Conservation (phyloP, 1,140 invertebrate genomes). For the Drosophila burlai region DNA sequence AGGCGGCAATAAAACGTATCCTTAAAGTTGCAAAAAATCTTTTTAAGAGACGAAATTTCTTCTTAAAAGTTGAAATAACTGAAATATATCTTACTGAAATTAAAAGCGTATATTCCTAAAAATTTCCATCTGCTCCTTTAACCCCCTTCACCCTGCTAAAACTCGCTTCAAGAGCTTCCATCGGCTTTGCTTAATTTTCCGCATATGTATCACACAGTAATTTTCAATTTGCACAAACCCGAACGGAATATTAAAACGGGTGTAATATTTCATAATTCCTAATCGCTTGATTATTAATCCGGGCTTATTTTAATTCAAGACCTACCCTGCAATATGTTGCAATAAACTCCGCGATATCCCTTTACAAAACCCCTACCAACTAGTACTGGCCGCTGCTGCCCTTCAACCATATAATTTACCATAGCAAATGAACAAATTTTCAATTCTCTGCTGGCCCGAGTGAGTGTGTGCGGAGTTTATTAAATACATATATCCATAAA, state of each 20-base stretch:
- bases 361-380: constrained; percentile 7
- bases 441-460: constrained; percentile 10
- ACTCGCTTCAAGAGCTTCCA: neutral
- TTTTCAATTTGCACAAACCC: neutral
- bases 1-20: neutral
- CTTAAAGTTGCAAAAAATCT: neutral
- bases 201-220: neutral
- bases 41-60: no score
- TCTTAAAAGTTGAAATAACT: no score
- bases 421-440: constrained; percentile 59
- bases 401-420: constrained; percentile 60
- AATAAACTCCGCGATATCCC: constrained; percentile 11
- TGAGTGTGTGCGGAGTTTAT: constrained; percentile 50
- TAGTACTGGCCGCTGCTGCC: neutral
- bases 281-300: constrained; percentile 33
- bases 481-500: constrained; percentile 74
- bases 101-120: rapidly evolving
- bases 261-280: constrained; percentile 29
- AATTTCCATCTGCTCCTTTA: neutral
- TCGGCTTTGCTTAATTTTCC: neutral
- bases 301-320: constrained; percentile 28
- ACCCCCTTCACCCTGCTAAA: neutral
- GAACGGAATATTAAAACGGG: constrained; percentile 8
- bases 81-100: neutral
- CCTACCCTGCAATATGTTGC: constrained; percentile 34